These are phyloP conservation scores for Chymomyza fuscimana DNA, from an alignment of 2,888 invertebrate genomes.

Conservation along the genomic window DNA sequence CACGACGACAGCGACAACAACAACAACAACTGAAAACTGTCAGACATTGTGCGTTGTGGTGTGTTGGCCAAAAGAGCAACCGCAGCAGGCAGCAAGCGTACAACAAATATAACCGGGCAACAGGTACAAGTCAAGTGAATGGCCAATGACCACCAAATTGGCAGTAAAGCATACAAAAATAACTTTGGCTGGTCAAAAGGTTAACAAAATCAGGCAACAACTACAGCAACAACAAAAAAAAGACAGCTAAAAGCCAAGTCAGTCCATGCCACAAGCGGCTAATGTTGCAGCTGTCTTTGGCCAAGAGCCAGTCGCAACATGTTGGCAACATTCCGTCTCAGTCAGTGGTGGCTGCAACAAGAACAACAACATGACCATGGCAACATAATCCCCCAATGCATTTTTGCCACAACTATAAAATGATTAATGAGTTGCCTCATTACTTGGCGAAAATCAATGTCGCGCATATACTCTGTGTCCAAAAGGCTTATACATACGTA, in stretches of 20 bases:
- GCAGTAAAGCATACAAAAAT: conserved; percentile 76
- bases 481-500: conserved; percentile 30
- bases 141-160: conserved; percentile 75
- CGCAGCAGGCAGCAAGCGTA: conserved; percentile 16
- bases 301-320: conserved; percentile 35
- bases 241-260: conserved; percentile 28
- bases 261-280: conserved; percentile 44
- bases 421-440: conserved; percentile 79
- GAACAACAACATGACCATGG: conserved; percentile 28
- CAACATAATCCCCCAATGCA: conserved; percentile 67
- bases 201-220: conserved; percentile 72
- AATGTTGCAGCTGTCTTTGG: conserved; percentile 25
- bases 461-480: conserved; percentile 58
- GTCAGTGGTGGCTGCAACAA: conserved; percentile 53
- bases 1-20: conserved; percentile 15
- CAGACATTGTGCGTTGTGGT: conserved; percentile 11
- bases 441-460: conserved; percentile 76
- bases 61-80: conserved; percentile 26
- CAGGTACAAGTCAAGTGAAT: conserved; percentile 73
- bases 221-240: conserved; percentile 19
- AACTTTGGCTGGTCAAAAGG: conserved; percentile 75
- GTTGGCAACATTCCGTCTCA: conserved; percentile 64
- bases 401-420: conserved; percentile 52
- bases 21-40: conserved; percentile 23
- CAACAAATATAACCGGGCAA: conserved; percentile 36